Conservation (phyloP, 1,140 invertebrate species). For the Drosophila asahinai region DNA sequence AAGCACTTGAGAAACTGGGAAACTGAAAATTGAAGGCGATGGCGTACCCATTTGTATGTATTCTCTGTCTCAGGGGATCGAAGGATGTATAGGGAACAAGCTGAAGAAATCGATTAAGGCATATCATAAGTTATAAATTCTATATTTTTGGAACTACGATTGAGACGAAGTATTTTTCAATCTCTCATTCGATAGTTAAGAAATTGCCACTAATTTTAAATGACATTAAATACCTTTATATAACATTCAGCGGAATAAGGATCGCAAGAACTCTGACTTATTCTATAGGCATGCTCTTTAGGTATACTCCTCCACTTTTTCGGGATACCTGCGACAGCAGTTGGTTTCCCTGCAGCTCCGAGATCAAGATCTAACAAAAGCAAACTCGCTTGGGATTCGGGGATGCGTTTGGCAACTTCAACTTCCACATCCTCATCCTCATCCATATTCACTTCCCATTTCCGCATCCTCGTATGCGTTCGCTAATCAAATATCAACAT, state of each 20-base stretch:
- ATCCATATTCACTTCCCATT: conserved; percentile 31
- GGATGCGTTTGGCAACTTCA: conserved; percentile 46
- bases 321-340: conserved; percentile 64
- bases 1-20: conserved; percentile 65
- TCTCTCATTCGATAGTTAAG: too few species aligned
- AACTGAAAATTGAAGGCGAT: conserved; percentile 18
- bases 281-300: not conserved
- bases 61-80: conserved; percentile 2
- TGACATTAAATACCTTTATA: not conserved
- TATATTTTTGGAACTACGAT: not conserved
- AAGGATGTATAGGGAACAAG: conserved; percentile 16
- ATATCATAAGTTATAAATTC: not conserved
- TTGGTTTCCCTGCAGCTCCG: conserved; percentile 20
- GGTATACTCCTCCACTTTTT: conserved; percentile 9
- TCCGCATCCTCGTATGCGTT: conserved; percentile 42
- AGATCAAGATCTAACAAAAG: conserved; percentile 72
- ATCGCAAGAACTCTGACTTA: conserved; percentile 5
- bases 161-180: too few species aligned
- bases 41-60: conserved; percentile 29
- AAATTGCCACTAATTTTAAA: too few species aligned
- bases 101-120: conserved; percentile 2
- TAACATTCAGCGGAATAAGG: not conserved
- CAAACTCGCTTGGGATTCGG: conserved; percentile 27
- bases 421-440: conserved; percentile 40
- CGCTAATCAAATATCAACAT: conserved; percentile 76